Evolutionary conservation across 2,113 vertebrate genomes (phyloP).

Genomic region (Nestor notabilis): DNA sequence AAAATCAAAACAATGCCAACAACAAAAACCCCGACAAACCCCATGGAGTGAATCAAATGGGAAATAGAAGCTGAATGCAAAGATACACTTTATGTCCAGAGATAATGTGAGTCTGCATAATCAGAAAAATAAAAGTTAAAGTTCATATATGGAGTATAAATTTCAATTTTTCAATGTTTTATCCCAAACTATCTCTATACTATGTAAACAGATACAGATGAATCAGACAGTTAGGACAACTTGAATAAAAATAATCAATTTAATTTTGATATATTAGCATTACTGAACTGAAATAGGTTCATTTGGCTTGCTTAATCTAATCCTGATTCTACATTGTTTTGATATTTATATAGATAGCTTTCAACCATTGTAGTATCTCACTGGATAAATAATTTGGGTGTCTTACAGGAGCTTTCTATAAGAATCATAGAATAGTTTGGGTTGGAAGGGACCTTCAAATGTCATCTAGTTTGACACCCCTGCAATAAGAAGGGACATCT

Average conservation of each 20-base stretch:
- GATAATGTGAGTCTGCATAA: not conserved
- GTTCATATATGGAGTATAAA: not conserved
- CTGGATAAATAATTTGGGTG: not conserved
- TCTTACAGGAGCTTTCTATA: not conserved
- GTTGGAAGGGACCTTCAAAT: not conserved
- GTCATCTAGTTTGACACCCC: not conserved
- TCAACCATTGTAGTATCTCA: not conserved
- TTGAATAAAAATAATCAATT: not conserved
- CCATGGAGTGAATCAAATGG: not conserved
- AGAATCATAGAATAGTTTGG: not conserved
- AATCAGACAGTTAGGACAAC: not conserved
- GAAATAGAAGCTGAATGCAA: not conserved
- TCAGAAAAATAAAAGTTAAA: not conserved
- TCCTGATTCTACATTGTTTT: not conserved
- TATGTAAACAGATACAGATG: not conserved
- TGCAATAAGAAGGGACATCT: not conserved
- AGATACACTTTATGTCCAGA: not conserved
- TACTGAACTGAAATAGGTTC: not conserved
- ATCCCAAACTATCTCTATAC: rapidly evolving
- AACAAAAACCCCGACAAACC: rapidly evolving
- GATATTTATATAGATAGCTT: not conserved
- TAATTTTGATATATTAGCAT: not conserved
- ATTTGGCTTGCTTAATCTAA: not conserved
- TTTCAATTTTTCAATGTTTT: not conserved
- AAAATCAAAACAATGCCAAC: no score